Conservation (phyloP, 2,797 vertebrate genomes). For the Astyanax mexicanus region DNA sequence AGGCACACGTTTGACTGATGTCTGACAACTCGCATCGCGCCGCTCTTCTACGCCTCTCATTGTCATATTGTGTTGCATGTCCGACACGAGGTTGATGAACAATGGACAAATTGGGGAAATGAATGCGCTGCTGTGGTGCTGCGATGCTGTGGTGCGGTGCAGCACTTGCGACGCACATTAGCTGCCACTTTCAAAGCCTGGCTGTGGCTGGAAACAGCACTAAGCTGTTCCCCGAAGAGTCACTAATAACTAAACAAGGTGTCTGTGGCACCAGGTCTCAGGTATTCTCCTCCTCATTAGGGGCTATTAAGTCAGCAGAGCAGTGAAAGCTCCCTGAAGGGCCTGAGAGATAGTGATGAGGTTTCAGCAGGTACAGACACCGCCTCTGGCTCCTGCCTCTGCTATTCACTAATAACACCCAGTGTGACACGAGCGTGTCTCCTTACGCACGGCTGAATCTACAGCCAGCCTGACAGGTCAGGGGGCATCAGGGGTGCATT, state of each 20-base stretch:
- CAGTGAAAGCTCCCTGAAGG: slow-evolving; percentile 46
- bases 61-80: slow-evolving; percentile 36
- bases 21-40: slow-evolving; percentile 38
- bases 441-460: slow-evolving; percentile 41
- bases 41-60: slow-evolving; percentile 34
- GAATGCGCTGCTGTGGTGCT: too few relatives aligned
- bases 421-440: slow-evolving; percentile 39
- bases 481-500: slow-evolving; percentile 27
- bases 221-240: slow-evolving; percentile 20
- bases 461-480: slow-evolving; percentile 44
- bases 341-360: slow-evolving; percentile 41
- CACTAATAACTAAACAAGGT: slow-evolving; percentile 28
- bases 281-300: slow-evolving; percentile 54
- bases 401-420: slow-evolving; percentile 47
- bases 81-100: slow-evolving; percentile 47
- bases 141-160: too few relatives aligned
- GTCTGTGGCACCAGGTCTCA: slow-evolving; percentile 33
- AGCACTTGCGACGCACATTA: slow-evolving; percentile 6
- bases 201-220: slow-evolving; percentile 2
- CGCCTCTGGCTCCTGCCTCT: slow-evolving; percentile 38
- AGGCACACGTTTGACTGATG: slow-evolving; percentile 41
- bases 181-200: slow-evolving; percentile 1
- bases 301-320: slow-evolving; percentile 56
- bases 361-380: slow-evolving; percentile 47
- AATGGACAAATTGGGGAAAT: slow-evolving; percentile 45